Evolutionary conservation across 2,113 vertebrate genomes (phyloP), one percentile per base, ranked within the genome.

Genomic region (Perca flavescens): DNA sequence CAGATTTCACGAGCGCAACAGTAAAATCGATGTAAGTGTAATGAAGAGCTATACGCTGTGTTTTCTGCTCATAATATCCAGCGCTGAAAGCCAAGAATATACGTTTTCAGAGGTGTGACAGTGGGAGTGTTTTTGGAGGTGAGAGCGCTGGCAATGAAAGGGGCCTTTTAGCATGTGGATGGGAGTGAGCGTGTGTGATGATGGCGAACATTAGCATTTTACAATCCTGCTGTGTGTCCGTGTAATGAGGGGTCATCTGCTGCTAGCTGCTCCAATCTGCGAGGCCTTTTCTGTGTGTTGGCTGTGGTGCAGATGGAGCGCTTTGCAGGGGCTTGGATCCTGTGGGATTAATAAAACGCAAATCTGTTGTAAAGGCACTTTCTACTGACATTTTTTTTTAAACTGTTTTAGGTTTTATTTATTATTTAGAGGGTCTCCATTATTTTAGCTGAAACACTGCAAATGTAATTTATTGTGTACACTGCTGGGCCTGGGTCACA

Each of bases 301-400:
- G 80, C 88, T 62, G 65, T 10, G 25, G 58, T 90, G 90, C 92
- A 91, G 88, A 93, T 85, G 71, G 87, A 88, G 88, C 25, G 47
- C 80, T 86, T 88, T 80, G 78, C 90, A 77, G 77, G 73, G 71
- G 61, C 84, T 81, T 79, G 89, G 76, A 83, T 91, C 87, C 78
- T 3, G 79, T 75, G 87, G 91, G 88, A 92, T 92, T 89, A 92
- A 91, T 87, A 79, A 83, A 88, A 83, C 34, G 17, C 57, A 90
- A 85, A 87, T 85, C 88, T 91, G 90, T 89, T 67, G 75, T 77
- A 71, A 76, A 87, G 78, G 52, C 47, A 16, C 62, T 74, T 56
- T 66, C 72, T 65, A 72, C 79, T 36, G 77, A 36, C 36, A n/a
- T 0, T 36, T 36, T 36, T 36, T 36, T 36, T 7, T 7, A 36